These are phyloP conservation scores for Mergus octosetaceus DNA, from an alignment of 2,797 vertebrate genomes.

Conservation along the genomic window DNA sequence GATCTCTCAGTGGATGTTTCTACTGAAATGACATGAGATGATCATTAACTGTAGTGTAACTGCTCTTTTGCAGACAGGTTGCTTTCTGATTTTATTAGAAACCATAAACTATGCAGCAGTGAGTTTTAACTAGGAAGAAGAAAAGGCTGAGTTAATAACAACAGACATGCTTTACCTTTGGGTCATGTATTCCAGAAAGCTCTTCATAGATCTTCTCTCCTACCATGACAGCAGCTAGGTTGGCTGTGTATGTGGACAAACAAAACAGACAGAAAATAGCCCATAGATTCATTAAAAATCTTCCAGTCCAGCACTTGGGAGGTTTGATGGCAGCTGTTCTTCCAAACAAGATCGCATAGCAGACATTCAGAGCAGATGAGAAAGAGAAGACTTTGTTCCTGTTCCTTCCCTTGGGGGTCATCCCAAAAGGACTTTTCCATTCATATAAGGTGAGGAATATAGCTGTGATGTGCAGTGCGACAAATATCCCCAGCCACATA, in stretches of 20 bases:
- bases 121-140: not conserved
- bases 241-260: conserved; percentile 96
- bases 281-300: conserved; percentile 99
- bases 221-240: conserved; percentile 98
- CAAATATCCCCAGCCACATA: conserved; percentile 99
- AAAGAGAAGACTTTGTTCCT: conserved; percentile 95
- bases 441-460: conserved; percentile 96
- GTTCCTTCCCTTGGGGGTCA: conserved; percentile 95
- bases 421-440: conserved; percentile 97
- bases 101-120: not conserved
- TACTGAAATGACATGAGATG: not conserved
- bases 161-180: conserved; percentile 86
- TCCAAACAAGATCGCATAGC: conserved; percentile 96
- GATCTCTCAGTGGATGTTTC: not conserved
- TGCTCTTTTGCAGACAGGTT: not conserved
- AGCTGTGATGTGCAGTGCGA: conserved; percentile 95
- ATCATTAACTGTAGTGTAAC: not conserved
- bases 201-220: conserved; percentile 98
- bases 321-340: conserved; percentile 96
- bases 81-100: not conserved
- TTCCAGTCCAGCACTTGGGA: conserved; percentile 98
- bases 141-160: conserved; percentile 26
- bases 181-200: conserved; percentile 97
- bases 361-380: conserved; percentile 96
- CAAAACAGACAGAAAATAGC: conserved; percentile 99